Percentiles rank a stretch among this genome's conserved stretches.
phyloP scores from a whole-genome alignment of 2,113 vertebrate genomes.

The Uria lomvia region DNA sequence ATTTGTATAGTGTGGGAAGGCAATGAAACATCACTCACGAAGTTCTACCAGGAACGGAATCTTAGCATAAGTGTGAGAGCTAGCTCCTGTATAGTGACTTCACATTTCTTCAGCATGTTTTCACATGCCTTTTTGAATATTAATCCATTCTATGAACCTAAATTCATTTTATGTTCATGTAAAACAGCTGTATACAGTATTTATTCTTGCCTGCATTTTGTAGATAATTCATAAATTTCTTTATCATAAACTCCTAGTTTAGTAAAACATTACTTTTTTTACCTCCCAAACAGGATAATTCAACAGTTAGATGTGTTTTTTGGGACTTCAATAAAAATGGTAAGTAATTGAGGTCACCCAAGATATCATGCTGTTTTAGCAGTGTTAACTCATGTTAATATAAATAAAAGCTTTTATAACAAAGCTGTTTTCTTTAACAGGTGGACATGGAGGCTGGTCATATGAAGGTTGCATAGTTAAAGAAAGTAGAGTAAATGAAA shows the following conservation, averaged over 20 bases:
- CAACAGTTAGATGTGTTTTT: slow-evolving; percentile 79
- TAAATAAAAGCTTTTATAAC: not conserved
- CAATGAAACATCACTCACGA: not conserved
- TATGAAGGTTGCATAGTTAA: slow-evolving; percentile 78
- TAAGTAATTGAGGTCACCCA: slow-evolving; percentile 63
- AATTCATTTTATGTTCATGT: not conserved
- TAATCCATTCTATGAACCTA: not conserved
- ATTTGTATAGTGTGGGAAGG: not conserved
- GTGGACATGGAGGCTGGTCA: slow-evolving; percentile 85
- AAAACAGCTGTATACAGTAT: not conserved
- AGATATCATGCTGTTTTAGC: not conserved
- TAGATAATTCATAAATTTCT: not conserved
- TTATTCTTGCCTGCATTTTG: not conserved
- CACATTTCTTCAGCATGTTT: not conserved
- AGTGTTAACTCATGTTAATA: not conserved
- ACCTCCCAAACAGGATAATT: slow-evolving; percentile 69
- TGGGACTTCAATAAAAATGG: slow-evolving; percentile 88
- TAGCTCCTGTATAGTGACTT: not conserved
- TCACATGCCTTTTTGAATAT: not conserved
- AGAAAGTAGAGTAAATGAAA: slow-evolving; percentile 75
- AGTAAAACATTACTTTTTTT: slow-evolving; percentile 17
- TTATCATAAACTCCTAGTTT: not conserved
- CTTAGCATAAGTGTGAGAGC: not conserved
- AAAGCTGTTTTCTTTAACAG: slow-evolving; percentile 65
- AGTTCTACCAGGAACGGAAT: not conserved